phyloP scores from a whole-genome alignment of 2,797 vertebrate genomes.

The Atherinosoma microstoma region DNA sequence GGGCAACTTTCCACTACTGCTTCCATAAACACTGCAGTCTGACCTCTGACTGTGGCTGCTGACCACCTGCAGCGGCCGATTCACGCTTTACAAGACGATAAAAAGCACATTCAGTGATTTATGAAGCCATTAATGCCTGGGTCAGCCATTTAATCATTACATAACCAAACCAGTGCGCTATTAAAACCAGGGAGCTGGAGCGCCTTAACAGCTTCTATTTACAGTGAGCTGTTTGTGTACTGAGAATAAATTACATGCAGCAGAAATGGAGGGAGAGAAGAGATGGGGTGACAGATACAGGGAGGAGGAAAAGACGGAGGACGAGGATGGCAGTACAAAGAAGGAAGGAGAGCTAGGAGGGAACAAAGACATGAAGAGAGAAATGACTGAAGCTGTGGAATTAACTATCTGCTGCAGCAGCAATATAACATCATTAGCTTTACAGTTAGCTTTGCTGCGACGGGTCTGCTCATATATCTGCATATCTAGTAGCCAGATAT shows the following conservation, averaged over 20 bases:
- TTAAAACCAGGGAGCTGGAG: conserved; percentile 37
- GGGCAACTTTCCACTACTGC: neutral
- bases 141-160: conserved; percentile 64
- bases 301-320: neutral
- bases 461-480: neutral
- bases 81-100: conserved; percentile 31
- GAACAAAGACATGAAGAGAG: neutral
- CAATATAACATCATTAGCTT: neutral
- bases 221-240: conserved; percentile 39
- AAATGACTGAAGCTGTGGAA: neutral
- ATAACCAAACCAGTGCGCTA: conserved; percentile 48
- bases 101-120: conserved; percentile 42
- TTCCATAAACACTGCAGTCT: conserved; percentile 2
- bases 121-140: conserved; percentile 42
- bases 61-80: conserved; percentile 27
- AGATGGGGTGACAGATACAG: conserved; percentile 5
- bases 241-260: conserved; percentile 38
- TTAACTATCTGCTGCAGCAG: neutral
- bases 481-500: neutral
- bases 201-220: conserved; percentile 56
- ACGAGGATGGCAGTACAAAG: neutral
- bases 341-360: neutral
- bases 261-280: conserved; percentile 22
- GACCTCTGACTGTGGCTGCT: conserved; percentile 47
- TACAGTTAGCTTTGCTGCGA: neutral